Evolutionary conservation across 2,113 vertebrate species (phyloP), one percentile per base, ranked within the genome.

Genomic region (Hirundichthys speculiger): DNA sequence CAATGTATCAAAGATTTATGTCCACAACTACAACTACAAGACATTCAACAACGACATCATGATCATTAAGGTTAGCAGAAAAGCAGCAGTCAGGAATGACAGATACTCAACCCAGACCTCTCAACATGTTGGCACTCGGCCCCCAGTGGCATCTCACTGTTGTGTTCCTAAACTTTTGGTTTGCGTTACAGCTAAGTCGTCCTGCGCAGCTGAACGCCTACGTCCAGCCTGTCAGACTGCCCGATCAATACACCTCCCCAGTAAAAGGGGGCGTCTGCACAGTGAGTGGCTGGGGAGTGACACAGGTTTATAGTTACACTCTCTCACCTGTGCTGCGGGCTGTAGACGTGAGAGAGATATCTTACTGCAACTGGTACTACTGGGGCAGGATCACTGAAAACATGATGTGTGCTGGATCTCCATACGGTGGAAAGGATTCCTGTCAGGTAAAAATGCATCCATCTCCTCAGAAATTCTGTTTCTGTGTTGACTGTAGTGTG

Each of bases 201-300:
- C 77, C 88, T 0, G 92, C 89, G 2, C 2, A 7, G n/a, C 64
- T 90, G 10, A 94, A 92, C 2, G 58, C 70, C 13, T 27, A 89
- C 0, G 89, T 93, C 20, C 77, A 86, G 57, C 83, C 85, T 0
- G 86, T 30, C 4, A 1, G 0, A 0, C 41, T 93, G 16, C 85
- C 90, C 0, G 52, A 63, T 2, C 2, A 13, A 0, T 10, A 13
- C 41, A 39, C 0, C 0, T 20, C 67, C 0, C 5, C 3, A 0
- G 15, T 50, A 1, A 0, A 0, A 3, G 63, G 64, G 39, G 13
- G 7, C 1, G 30, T n/a, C 4, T 94, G 93, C 69, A 91, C 59
- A 0, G 93, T 93, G 77, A 93, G 91, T 13, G 93, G 91, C 69
- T 94, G 92, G 92, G 93, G 92, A 0, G 83, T 92, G 54, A 93